phyloP scores from a whole-genome alignment of 2,888 invertebrate genomes.

The Tetramorium bicarinatum region DNA sequence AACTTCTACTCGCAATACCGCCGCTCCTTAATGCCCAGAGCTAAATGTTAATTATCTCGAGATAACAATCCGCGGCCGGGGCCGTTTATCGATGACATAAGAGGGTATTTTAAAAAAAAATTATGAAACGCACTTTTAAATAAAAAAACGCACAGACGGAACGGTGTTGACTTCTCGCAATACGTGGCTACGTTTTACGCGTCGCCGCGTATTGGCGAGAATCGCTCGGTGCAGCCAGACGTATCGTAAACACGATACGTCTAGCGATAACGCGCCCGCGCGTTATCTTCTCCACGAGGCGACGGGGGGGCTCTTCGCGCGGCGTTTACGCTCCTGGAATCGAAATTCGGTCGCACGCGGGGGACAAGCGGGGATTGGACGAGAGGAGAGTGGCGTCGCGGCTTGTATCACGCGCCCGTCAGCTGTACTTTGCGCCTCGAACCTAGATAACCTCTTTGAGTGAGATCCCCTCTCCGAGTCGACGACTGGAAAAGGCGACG shows the following conservation, averaged over 20 bases:
- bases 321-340: slow-evolving; percentile 57
- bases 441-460: slow-evolving; percentile 82
- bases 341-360: slow-evolving; percentile 37
- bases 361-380: background rate
- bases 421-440: slow-evolving; percentile 84
- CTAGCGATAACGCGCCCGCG: background rate
- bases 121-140: background rate
- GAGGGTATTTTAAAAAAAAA: background rate
- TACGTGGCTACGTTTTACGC: background rate
- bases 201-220: background rate
- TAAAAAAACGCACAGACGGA: background rate
- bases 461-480: slow-evolving; percentile 55
- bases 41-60: background rate
- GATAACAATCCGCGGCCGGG: too few relatives aligned
- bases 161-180: background rate
- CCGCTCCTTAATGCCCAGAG: background rate
- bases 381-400: slow-evolving; percentile 45
- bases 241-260: slow-evolving; percentile 18
- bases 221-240: background rate
- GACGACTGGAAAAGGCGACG: background rate
- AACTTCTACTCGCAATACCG: background rate
- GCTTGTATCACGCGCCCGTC: slow-evolving; percentile 79
- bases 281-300: background rate
- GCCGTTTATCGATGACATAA: slow-evolving; percentile 11
- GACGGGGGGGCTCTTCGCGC: background rate